Evolutionary conservation across 1,140 invertebrate genomes (phyloP).

Genomic region (Trichogramma pretiosum): DNA sequence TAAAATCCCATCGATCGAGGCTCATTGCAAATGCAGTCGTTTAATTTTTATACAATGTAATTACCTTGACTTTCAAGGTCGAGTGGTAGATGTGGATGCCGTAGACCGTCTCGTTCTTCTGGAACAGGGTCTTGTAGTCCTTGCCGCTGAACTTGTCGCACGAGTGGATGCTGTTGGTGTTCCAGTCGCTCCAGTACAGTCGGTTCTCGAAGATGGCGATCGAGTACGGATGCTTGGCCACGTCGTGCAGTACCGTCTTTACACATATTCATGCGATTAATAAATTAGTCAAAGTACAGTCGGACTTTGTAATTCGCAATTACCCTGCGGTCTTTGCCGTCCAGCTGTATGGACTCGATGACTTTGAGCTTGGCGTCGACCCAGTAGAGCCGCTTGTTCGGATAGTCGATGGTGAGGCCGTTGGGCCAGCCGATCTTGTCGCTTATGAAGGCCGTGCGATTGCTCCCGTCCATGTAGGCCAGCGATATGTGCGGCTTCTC

Average conservation of each 20-base stretch:
- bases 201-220: slow-evolving; percentile 79
- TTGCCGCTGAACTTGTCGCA: slow-evolving; percentile 63
- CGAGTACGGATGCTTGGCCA: slow-evolving; percentile 68
- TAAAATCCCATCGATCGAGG: too few species aligned
- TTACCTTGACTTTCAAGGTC: slow-evolving; percentile 43
- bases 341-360: slow-evolving; percentile 68
- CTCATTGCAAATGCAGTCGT: too few species aligned
- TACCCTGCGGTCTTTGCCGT: slow-evolving; percentile 58
- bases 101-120: slow-evolving; percentile 45
- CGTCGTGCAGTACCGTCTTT: slow-evolving; percentile 46
- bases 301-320: too few species aligned
- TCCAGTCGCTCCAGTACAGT: slow-evolving; percentile 81
- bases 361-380: slow-evolving; percentile 63
- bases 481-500: slow-evolving; percentile 60
- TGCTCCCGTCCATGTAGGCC: slow-evolving; percentile 78
- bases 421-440: slow-evolving; percentile 74
- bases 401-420: slow-evolving; percentile 79
- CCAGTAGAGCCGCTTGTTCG: slow-evolving; percentile 70
- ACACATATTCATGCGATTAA: too few species aligned
- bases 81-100: slow-evolving; percentile 63
- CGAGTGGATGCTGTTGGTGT: slow-evolving; percentile 52
- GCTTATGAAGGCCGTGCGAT: slow-evolving; percentile 41
- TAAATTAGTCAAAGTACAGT: too few species aligned
- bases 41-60: background rate
- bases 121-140: slow-evolving; percentile 47